phyloP scores from a whole-genome alignment of 2,888 invertebrate species.

The Aporophyla nigra region DNA sequence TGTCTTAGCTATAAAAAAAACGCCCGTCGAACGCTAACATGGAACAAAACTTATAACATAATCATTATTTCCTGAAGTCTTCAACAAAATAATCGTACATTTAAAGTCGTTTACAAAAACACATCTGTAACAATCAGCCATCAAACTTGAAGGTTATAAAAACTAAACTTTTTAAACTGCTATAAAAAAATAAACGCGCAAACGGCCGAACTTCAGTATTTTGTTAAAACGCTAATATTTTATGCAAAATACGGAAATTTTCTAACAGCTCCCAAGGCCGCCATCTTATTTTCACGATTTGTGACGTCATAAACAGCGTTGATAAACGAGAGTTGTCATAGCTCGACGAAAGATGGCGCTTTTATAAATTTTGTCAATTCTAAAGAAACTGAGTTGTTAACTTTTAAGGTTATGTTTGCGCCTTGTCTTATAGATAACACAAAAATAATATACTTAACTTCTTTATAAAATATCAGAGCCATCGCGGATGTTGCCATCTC shows the following conservation, averaged over 20 bases:
- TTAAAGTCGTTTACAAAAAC: conserved; percentile 34
- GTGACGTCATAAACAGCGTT: conserved; percentile 41
- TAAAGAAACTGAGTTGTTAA: not conserved
- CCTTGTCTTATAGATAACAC: not conserved
- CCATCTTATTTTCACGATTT: conserved; percentile 49
- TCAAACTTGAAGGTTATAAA: conserved; percentile 40
- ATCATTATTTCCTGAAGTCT: conserved; percentile 18
- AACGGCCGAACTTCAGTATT: conserved; percentile 45
- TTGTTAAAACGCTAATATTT: conserved; percentile 51
- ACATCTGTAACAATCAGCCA: conserved; percentile 53
- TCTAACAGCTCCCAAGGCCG: conserved; percentile 35
- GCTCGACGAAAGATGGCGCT: conserved; percentile 42
- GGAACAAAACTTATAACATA: conserved; percentile 43
- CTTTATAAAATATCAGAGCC: not conserved
- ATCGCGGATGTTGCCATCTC: not conserved
- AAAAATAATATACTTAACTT: not conserved
- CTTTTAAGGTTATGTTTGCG: conserved; percentile 16
- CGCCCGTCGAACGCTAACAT: conserved; percentile 1
- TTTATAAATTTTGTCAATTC: conserved; percentile 27
- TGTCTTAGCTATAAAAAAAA: conserved; percentile 7
- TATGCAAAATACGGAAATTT: conserved; percentile 43
- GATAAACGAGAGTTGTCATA: conserved; percentile 22
- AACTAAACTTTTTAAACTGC: conserved; percentile 43
- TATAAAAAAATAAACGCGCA: conserved; percentile 47
- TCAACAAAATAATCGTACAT: conserved; percentile 26